phyloP scores from a whole-genome alignment of 2,113 vertebrate genomes.

The Gnathonemus echidnorhynchus region DNA sequence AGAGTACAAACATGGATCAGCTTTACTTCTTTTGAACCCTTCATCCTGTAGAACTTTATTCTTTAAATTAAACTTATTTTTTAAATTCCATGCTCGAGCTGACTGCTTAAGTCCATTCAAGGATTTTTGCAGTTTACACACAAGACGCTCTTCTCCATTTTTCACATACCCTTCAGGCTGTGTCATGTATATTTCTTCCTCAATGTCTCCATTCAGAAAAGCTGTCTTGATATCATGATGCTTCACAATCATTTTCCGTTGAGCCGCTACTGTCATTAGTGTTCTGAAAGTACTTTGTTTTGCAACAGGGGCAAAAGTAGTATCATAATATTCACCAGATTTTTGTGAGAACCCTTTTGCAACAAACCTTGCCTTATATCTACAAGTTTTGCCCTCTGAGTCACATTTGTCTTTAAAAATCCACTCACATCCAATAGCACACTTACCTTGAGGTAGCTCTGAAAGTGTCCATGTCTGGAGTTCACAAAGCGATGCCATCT shows the following conservation, averaged over 20 bases:
- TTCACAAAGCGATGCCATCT: neutral
- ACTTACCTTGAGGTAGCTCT: neutral
- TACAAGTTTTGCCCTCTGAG: neutral
- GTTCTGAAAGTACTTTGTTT: constrained; percentile 1
- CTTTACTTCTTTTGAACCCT: no score
- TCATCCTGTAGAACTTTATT: no score
- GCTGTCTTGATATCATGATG: neutral
- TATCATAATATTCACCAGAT: neutral
- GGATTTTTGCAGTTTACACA: no score
- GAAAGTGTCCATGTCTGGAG: neutral
- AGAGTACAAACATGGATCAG: no score
- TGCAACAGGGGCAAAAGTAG: neutral
- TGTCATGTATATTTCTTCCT: no score
- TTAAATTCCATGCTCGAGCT: no score
- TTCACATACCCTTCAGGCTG: no score
- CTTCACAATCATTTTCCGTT: neutral
- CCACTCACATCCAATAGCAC: neutral
- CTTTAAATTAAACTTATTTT: no score
- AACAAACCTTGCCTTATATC: neutral
- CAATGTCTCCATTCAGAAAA: no score
- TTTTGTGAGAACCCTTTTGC: neutral
- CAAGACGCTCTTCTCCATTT: no score
- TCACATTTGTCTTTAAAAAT: neutral
- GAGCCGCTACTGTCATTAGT: neutral
- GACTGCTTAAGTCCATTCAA: no score